Percentiles rank a stretch among this genome's conserved stretches.
Evolutionary conservation across 2,113 vertebrate species (phyloP).

Genomic region (Tor tambroides): DNA sequence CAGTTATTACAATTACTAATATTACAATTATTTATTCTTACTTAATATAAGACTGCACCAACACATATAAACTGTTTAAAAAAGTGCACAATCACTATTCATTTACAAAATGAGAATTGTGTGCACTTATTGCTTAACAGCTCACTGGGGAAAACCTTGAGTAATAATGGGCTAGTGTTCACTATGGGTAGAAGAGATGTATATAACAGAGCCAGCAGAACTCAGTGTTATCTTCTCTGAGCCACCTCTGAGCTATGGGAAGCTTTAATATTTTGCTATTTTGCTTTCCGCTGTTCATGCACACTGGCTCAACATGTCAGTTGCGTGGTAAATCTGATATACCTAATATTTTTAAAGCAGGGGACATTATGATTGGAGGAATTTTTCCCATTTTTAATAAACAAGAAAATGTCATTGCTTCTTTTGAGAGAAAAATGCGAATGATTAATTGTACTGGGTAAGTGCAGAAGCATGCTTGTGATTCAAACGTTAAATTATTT

Average conservation of each 20-base stretch:
- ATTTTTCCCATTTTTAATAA: slow-evolving; percentile 79
- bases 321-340: slow-evolving; percentile 64
- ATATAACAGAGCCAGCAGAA: slow-evolving; percentile 34
- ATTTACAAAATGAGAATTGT: not conserved
- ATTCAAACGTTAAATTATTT: not conserved
- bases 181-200: not conserved
- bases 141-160: not conserved
- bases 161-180: not conserved
- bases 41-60: not conserved
- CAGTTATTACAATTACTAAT: not conserved
- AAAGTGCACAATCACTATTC: not conserved
- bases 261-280: slow-evolving; percentile 9
- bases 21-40: not conserved
- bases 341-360: slow-evolving; percentile 67
- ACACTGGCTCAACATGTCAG: slow-evolving; percentile 63
- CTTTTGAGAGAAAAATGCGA: slow-evolving; percentile 63
- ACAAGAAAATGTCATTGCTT: slow-evolving; percentile 60
- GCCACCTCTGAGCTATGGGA: slow-evolving; percentile 29
- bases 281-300: slow-evolving; percentile 52
- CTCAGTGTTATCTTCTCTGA: not conserved
- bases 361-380: slow-evolving; percentile 77
- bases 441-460: slow-evolving; percentile 68
- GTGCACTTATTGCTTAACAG: not conserved
- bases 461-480: slow-evolving; percentile 54
- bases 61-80: not conserved